Base-by-base conservation (phyloP, 2,888 invertebrate genomes). In the Drosophila mimica region DNA sequence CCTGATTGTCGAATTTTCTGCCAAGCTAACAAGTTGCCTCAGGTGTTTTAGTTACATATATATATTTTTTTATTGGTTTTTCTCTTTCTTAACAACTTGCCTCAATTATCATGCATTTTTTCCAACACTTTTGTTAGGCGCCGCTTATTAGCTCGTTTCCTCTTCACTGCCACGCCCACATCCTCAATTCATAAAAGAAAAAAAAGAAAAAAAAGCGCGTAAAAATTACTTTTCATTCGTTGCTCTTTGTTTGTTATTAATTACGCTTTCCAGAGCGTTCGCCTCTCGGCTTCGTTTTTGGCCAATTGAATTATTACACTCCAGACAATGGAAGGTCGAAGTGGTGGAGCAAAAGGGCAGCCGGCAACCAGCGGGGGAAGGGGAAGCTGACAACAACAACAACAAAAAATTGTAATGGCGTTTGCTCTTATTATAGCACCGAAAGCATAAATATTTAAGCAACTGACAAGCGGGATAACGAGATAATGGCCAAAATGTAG, bases 91-190 rank as follows among this genome's bases (percentile, higher is more conserved):
- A 59, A 65, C 69, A 76, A 72, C 63, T 72, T 60, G 79, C 30
- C 65, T 62, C 79, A 79, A 79, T 79, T 80, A 76, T 76, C 64
- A 67, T 58, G 52, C 36, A 57, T 70, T 57, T 60, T 64, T 60
- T 63, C 56, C 79, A 82, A 84, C 85, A 85, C 81, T 85, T 79
- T 70, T 74, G 31, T 76, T 66, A 85, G 76, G 88, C 85, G 89
- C 84, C 84, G 82, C 89, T 85, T 88, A 89, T 89, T 88, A 88
- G 80, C 78, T 69, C 69, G 76, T 78, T 89, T 87, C 89, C 89
- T 81, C 74, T 70, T 49, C 58, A 52, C 49, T 38, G 78, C 78
- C 87, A 80, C 88, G 80, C 81, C 85, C 73, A 85, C 88, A 89
- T 89, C 89, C 87, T 87, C 88, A 83, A 79, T 74, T 83, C 63